Conservation (phyloP, 2,888 invertebrate species). For the Xylota sylvarum region DNA sequence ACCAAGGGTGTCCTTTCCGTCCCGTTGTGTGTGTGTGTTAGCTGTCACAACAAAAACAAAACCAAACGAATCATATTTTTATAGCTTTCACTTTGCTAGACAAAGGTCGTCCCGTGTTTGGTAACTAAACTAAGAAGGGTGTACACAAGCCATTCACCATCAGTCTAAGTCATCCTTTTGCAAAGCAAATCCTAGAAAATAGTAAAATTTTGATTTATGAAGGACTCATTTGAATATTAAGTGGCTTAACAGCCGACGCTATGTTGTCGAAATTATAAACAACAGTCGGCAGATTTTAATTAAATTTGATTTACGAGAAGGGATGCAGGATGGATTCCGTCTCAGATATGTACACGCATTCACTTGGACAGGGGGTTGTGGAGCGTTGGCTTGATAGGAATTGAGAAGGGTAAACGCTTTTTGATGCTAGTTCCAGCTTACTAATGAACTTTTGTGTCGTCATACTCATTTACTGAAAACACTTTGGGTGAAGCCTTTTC, state of each 20-base stretch:
- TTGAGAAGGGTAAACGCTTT: slow-evolving; percentile 69
- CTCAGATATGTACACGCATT: not conserved
- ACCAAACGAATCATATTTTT: slow-evolving; percentile 36
- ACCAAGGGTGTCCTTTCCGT: slow-evolving; percentile 19
- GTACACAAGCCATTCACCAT: not conserved
- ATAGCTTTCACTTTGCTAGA: slow-evolving; percentile 57
- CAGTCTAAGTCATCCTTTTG: slow-evolving; percentile 30
- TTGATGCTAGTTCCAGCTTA: slow-evolving; percentile 70
- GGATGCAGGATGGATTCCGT: slow-evolving; percentile 66
- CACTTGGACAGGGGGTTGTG: no score
- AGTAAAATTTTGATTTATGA: slow-evolving; percentile 76
- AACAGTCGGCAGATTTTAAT: slow-evolving; percentile 76
- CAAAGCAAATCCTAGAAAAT: slow-evolving; percentile 54
- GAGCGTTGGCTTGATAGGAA: slow-evolving; percentile 26
- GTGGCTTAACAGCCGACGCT: slow-evolving; percentile 70
- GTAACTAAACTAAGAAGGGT: slow-evolving; percentile 47
- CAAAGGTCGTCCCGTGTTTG: slow-evolving; percentile 1
- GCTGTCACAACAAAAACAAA: slow-evolving; percentile 42
- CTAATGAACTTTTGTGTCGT: slow-evolving; percentile 72
- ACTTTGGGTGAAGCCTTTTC: slow-evolving; percentile 2
- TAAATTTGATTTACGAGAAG: slow-evolving; percentile 76
- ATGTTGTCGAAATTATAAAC: slow-evolving; percentile 72
- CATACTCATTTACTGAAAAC: slow-evolving; percentile 25
- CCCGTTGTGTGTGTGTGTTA: not conserved
- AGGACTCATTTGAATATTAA: slow-evolving; percentile 76